Base-by-base conservation (phyloP, 2,797 vertebrate species). In the Dicrostonyx torquatus region DNA sequence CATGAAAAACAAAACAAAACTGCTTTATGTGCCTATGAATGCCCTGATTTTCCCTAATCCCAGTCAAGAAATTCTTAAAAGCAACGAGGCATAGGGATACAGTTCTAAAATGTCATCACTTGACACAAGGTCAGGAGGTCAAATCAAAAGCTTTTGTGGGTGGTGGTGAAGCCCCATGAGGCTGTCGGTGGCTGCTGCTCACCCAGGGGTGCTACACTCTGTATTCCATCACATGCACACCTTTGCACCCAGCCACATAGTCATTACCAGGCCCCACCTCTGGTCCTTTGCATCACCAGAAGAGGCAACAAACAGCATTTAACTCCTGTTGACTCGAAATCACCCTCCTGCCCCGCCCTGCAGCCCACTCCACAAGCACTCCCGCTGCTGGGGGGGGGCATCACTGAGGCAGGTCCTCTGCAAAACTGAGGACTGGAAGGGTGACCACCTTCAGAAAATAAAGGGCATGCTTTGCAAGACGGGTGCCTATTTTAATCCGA, bases 11-110 rank as follows among this genome's bases (percentile, higher is more conserved):
- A 73, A 77, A 22, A 60, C 17, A 17, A 31, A 48, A 31, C 26
- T 22, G 68, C 37, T 43, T n/a, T 40, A 26, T 9, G 7, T 72
- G 31, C 34, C 26, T 68, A 40, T 73, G 55, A 91, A 83, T 77
- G 24, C 40, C 82, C 83, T 45, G 26, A 40, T 53, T 72, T 53
- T 1, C 58, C 62, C 72, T 24, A 10, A n/a, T 26, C n/a, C n/a
- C n/a, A n/a, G 66, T 91, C 24, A 87, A 94, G 62, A 89, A 82
- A 87, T 84, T 62, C 43, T 48, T 60, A 48, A 64, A 84, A 24
- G 43, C 5, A 48, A 17, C 64, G 15, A 82, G 79, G 79, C 40
- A 18, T 43, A 60, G 29, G 60, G 29, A 64, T 12, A 48, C 17
- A 48, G 40, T 84, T 22, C 60, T 66, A 66, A 64, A 84, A 84